Evolutionary conservation across 2,888 invertebrate species (phyloP), one percentile per base, ranked within the genome.

Genomic region (Cecidostiba fungosa): DNA sequence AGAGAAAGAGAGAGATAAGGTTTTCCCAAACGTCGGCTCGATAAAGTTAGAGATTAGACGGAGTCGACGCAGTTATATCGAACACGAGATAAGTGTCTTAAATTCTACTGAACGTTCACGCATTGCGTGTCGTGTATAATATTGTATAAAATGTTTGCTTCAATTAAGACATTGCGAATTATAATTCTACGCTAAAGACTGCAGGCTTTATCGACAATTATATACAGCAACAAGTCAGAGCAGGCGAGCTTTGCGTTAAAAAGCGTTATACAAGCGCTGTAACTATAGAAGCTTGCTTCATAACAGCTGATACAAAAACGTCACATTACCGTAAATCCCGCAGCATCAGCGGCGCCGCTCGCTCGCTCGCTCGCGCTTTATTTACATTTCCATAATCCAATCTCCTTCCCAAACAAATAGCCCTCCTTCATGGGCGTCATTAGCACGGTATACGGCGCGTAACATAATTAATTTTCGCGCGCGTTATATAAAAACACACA

Each of bases 381-480:
- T 50, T 69, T 80, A 39, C 80, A 80, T 81, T 73, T 73, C 73
- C 73, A 81, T 73, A 81, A 62, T 73, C 80, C 72, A 81, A 81
- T 81, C 80, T 81, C 59, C 80, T 50, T 36, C 19, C 73, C 73
- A 81, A 81, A 81, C 80, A 81, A 81, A 81, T 81, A 36, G 74
- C 47, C 54, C 39, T 8, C 43, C 70, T 79, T 76, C 79, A 14
- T 59, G 16, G 23, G 47, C 79, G 29, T 79, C 69, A 79, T 79
- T 70, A 70, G 50, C 29, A 50, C 70, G 54, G 23, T 50, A 66
- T 77, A 47, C 50, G 72, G 72, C 47, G 62, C 81, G 39, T 59
- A n/a, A 62, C 39, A 74, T 82, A 82, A 82, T 82, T 82, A 74
- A 82, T 82, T 82, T 62, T 62, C 43, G 74, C 54, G 62, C 70